A percentile compares a stretch with the other conserved stretches of the same genome.
phyloP scores from a whole-genome alignment of 1,140 invertebrate genomes.

The Atta texana region DNA sequence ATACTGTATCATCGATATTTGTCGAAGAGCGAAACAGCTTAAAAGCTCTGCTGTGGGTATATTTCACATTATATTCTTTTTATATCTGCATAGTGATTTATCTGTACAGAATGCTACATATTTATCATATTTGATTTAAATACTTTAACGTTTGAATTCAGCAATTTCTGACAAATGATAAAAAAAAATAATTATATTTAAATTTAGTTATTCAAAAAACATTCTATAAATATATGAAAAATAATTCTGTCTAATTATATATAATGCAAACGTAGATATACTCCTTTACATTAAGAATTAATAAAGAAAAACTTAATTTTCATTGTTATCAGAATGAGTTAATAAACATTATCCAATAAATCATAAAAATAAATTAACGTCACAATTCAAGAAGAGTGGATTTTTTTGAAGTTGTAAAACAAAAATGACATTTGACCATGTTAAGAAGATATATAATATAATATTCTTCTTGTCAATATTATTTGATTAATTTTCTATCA shows the following conservation, averaged over 20 bases:
- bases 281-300: no score
- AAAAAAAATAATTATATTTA: not conserved
- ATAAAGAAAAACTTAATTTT: no score
- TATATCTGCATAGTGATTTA: constrained; percentile 8
- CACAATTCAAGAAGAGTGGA: no score
- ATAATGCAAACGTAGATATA: not conserved
- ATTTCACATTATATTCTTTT: constrained; percentile 32
- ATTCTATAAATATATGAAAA: not conserved
- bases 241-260: not conserved
- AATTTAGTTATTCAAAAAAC: not conserved
- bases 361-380: no score
- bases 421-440: no score
- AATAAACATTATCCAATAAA: no score
- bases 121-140: constrained; percentile 12
- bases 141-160: not conserved
- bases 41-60: constrained; percentile 25
- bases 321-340: no score
- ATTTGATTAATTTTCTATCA: no score
- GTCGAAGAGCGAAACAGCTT: constrained; percentile 35
- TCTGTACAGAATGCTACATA: not conserved
- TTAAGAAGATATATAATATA: no score
- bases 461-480: no score
- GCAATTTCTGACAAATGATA: not conserved
- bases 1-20: constrained; percentile 57
- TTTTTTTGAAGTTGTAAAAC: no score